phyloP scores from a whole-genome alignment of 2,888 invertebrate genomes.

The Biston betularia region DNA sequence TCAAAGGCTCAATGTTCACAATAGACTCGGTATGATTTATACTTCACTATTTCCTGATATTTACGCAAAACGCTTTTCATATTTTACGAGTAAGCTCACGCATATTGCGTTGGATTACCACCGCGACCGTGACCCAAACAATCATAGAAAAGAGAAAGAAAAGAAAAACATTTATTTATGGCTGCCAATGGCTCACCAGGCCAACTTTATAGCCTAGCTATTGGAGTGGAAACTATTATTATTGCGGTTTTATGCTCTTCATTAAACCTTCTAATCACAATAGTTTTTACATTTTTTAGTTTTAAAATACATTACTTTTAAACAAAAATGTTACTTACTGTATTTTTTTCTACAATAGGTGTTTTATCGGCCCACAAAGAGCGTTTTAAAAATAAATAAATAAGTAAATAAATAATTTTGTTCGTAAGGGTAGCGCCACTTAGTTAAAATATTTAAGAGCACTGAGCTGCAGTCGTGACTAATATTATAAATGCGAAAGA shows the following conservation, averaged over 20 bases:
- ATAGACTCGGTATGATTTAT: conserved; percentile 22
- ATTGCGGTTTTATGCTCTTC: conserved; percentile 18
- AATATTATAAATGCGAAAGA: too few relatives aligned
- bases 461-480: too few relatives aligned
- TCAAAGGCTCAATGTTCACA: conserved; percentile 18
- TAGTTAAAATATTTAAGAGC: too few relatives aligned
- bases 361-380: too few relatives aligned
- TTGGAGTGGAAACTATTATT: conserved; percentile 20
- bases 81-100: conserved; percentile 75
- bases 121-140: conserved; percentile 58
- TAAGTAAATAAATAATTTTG: too few relatives aligned
- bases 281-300: background rate
- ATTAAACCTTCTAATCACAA: conserved; percentile 18
- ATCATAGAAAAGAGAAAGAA: conserved; percentile 47
- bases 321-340: too few relatives aligned
- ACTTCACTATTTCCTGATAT: conserved; percentile 44
- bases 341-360: too few relatives aligned
- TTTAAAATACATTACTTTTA: background rate
- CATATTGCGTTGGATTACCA: conserved; percentile 59
- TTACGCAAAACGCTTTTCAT: conserved; percentile 64
- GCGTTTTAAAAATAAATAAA: too few relatives aligned
- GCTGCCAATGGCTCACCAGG: conserved; percentile 11
- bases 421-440: too few relatives aligned
- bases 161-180: conserved; percentile 23
- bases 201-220: conserved; percentile 22